Evolutionary conservation across 30 jellyfish, hydroid and myxozoan species (phyloP), one percentile per base, ranked within the genome.

Genomic region (Mastigias papua): DNA sequence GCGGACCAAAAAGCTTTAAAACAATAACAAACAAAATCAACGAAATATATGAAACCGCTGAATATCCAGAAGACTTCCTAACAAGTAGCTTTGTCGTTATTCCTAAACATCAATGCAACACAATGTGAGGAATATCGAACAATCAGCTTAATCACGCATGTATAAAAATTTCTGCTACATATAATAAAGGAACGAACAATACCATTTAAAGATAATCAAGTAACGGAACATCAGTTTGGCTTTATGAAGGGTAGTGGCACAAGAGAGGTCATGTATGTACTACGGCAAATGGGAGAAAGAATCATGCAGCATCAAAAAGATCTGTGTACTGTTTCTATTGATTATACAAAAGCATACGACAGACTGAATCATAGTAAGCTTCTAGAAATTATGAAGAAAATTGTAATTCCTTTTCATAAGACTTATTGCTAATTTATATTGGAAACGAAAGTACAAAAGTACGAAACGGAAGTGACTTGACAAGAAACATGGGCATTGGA

Each of bases 271-370:
- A 77, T 57, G 33, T 2, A 71, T 27, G 1, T 23, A 34, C 34
- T 77, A 51, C 34, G 66, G 28, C 7, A 34, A 34, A 62, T 77
- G 46, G 61, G 26, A 10, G 88, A 77, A 54, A 54, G 46, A 50
- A 34, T 35, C 2, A 58, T 54, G 30, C 58, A 58, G 51, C 10
- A 57, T 35, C 73, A 82, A 26, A 28, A 68, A 48, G 65, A 30
- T 19, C 50, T 67, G 23, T 37, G 34, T 21, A 20, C 42, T 0
- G 35, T 20, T 20, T 82, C 68, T 61, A 60, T 68, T 48, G 85
- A 82, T 66, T 69, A 35, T 87, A 68, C 1, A n/a, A 82, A 82
- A 58, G 78, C 92, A 35, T 69, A 66, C 72, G 86, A 82, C 28
- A 28, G 86, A 22, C 78, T 82, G 66, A 42, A 51, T 32, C 92